Conservation (phyloP, 2,113 vertebrate genomes). For the Todiramphus chloris region DNA sequence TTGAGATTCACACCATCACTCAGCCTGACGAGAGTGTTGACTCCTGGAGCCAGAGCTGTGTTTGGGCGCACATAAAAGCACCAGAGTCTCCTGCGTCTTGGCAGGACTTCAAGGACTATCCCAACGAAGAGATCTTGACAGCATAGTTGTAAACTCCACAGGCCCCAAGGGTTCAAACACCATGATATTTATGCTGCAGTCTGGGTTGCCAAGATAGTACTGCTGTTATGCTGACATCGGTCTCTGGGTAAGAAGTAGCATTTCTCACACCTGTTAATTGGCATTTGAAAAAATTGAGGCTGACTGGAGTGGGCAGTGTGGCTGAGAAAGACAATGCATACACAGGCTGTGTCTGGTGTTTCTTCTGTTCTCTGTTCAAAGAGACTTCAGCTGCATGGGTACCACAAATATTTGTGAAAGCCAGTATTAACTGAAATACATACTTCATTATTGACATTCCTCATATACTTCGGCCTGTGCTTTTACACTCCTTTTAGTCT, state of each 20-base stretch:
- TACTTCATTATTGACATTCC: not conserved
- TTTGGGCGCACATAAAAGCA: conserved; percentile 82
- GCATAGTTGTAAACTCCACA: conserved; percentile 83
- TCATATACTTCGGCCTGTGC: not conserved
- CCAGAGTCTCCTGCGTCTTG: conserved; percentile 75
- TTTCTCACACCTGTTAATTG: conserved; percentile 82
- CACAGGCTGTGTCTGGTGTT: not conserved
- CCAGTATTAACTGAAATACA: not conserved
- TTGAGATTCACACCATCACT: conserved; percentile 81
- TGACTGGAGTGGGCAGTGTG: conserved; percentile 29
- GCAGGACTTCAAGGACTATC: conserved; percentile 82
- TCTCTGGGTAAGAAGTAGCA: conserved; percentile 61
- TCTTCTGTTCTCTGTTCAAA: not conserved
- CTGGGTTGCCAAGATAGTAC: conserved; percentile 73
- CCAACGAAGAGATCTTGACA: conserved; percentile 79
- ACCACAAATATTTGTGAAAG: conserved; percentile 4
- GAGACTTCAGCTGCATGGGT: not conserved
- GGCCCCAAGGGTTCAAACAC: conserved; percentile 80
- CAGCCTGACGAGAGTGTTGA: conserved; percentile 73
- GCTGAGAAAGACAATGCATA: conserved; percentile 12
- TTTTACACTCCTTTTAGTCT: not conserved
- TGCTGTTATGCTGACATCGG: conserved; percentile 70
- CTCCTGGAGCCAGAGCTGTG: conserved; percentile 72
- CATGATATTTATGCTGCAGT: conserved; percentile 76
- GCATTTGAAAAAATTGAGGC: conserved; percentile 75